These are phyloP conservation scores for Luperina nickerlii DNA, from an alignment of 2,888 invertebrate species.

Conservation along the genomic window DNA sequence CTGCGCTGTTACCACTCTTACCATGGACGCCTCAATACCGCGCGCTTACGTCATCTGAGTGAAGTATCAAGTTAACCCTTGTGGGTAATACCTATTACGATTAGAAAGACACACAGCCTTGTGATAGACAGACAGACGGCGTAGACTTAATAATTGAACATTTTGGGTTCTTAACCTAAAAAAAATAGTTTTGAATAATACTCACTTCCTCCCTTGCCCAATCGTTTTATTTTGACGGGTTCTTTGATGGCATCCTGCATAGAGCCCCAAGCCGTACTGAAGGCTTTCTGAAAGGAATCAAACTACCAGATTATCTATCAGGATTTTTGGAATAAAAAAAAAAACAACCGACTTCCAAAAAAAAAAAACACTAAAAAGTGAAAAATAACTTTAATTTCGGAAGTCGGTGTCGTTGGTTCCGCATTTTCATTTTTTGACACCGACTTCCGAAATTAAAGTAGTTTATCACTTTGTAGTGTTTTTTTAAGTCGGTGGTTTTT, in stretches of 20 bases:
- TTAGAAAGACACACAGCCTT: neutral
- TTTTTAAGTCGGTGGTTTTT: too few relatives aligned
- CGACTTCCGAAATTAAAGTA: too few relatives aligned
- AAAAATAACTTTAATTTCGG: too few relatives aligned
- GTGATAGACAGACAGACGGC: neutral
- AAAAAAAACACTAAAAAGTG: too few relatives aligned
- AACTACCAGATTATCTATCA: constrained; percentile 13
- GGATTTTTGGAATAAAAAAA: neutral
- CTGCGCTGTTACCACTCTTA: too few relatives aligned
- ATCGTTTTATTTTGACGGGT: constrained; percentile 68
- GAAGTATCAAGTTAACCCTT: neutral
- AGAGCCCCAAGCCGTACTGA: constrained; percentile 69
- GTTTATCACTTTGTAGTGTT: too few relatives aligned
- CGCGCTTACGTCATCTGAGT: too few relatives aligned
- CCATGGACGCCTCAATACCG: too few relatives aligned
- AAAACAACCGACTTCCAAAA: too few relatives aligned
- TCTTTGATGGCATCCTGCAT: constrained; percentile 68
- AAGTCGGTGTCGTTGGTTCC: too few relatives aligned
- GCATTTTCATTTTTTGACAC: too few relatives aligned
- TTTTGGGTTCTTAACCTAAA: neutral
- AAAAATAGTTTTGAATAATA: constrained; percentile 4
- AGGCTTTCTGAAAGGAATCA: constrained; percentile 67
- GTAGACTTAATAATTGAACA: neutral
- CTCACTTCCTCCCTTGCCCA: constrained; percentile 67
- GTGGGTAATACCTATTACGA: neutral